These are phyloP conservation scores for Standfussiana lucernea DNA, from an alignment of 2,888 invertebrate species.

Conservation along the genomic window DNA sequence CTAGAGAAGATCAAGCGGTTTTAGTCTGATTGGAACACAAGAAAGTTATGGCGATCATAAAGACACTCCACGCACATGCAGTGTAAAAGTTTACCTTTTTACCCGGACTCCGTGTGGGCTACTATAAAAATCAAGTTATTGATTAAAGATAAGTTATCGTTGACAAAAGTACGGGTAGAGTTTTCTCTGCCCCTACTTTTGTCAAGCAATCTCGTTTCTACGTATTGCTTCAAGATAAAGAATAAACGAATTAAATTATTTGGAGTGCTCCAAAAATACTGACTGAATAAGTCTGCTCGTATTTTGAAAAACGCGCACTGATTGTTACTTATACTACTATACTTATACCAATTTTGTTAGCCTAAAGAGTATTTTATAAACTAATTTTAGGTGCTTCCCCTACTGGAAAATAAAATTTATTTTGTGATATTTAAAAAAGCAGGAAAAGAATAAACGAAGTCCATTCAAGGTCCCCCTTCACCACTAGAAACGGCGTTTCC, in stretches of 20 bases:
- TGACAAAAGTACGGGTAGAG: not conserved
- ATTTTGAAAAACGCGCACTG: not conserved
- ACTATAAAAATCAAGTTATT: constrained; percentile 56
- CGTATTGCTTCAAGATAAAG: not conserved
- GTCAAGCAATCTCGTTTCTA: not conserved
- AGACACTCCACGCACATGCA: constrained; percentile 29
- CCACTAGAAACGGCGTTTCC: constrained; percentile 66
- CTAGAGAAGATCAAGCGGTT: constrained; percentile 38
- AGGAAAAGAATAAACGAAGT: not conserved
- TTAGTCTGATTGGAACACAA: constrained; percentile 51
- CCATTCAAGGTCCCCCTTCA: constrained; percentile 43
- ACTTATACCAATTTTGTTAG: not conserved
- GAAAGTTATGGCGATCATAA: constrained; percentile 54
- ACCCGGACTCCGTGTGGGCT: constrained; percentile 24
- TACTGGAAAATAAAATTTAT: not conserved
- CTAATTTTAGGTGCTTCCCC: not conserved
- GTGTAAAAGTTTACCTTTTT: constrained; percentile 60
- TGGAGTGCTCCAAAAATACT: not conserved
- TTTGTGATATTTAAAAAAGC: not conserved
- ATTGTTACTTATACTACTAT: not conserved
- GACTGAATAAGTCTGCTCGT: not conserved
- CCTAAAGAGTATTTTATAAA: not conserved
- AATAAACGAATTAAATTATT: not conserved
- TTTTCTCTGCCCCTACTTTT: not conserved
- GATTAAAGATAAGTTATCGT: constrained; percentile 21